These are phyloP conservation scores for Drosophila quadrilineata DNA, from an alignment of 1,140 invertebrate genomes.

Conservation along the genomic window DNA sequence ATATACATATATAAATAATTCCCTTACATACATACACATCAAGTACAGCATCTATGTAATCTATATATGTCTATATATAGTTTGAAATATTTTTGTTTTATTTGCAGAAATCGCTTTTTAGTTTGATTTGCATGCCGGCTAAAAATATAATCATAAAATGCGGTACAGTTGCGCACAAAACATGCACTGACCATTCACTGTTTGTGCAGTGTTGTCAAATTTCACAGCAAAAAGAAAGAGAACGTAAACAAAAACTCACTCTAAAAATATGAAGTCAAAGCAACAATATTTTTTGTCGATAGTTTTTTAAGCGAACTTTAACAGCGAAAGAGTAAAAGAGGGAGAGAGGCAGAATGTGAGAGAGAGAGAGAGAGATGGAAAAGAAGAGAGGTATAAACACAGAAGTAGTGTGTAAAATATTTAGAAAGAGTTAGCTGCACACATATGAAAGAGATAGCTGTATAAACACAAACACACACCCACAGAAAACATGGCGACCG, in stretches of 20 bases:
- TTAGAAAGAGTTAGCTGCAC: too few species aligned
- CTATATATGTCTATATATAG: constrained; percentile 38
- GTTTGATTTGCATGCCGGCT: constrained; percentile 65
- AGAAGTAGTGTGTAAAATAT: too few species aligned
- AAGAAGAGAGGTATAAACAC: too few species aligned
- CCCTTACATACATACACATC: constrained; percentile 5
- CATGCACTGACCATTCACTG: background rate
- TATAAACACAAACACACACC: background rate
- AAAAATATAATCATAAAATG: constrained; percentile 70
- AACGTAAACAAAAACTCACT: constrained; percentile 12
- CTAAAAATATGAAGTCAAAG: too few species aligned
- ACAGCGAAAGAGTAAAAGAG: too few species aligned
- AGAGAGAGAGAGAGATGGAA: too few species aligned
- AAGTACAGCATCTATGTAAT: constrained; percentile 25
- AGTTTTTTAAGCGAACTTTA: too few species aligned
- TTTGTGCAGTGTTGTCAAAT: constrained; percentile 1
- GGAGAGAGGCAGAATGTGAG: too few species aligned
- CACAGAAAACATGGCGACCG: background rate
- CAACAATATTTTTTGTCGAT: too few species aligned
- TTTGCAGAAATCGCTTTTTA: constrained; percentile 52
- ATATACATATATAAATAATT: constrained; percentile 35
- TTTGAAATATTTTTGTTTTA: constrained; percentile 4
- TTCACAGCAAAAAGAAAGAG: background rate
- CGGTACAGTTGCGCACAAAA: constrained; percentile 71
- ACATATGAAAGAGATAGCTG: background rate